Conservation (phyloP, 1,140 invertebrate genomes). For the Drosophila setifemur region DNA sequence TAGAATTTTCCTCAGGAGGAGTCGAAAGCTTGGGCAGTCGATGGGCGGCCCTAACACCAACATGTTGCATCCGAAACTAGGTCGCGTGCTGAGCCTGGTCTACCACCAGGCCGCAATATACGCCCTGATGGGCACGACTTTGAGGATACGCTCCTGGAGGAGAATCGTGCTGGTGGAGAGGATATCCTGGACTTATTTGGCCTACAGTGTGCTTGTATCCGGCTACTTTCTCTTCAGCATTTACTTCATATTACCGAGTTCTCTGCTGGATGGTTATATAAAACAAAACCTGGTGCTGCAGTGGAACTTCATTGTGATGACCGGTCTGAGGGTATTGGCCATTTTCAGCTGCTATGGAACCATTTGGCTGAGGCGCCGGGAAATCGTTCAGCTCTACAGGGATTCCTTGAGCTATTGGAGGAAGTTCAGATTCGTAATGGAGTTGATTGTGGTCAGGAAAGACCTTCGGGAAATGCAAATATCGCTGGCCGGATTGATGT, state of each 20-base stretch:
- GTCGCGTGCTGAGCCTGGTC: slow-evolving; percentile 11
- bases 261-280: slow-evolving; percentile 29
- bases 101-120: slow-evolving; percentile 41
- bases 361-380: slow-evolving; percentile 37
- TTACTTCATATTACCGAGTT: slow-evolving; percentile 12
- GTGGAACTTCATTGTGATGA: slow-evolving; percentile 9
- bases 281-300: slow-evolving; percentile 47
- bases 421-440: not conserved
- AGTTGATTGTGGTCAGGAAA: not conserved
- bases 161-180: not conserved
- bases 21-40: not conserved
- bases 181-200: slow-evolving; percentile 17
- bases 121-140: slow-evolving; percentile 39
- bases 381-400: slow-evolving; percentile 25
- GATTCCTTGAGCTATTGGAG: slow-evolving; percentile 24
- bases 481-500: slow-evolving; percentile 5
- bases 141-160: slow-evolving; percentile 1
- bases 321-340: not conserved
- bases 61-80: slow-evolving; percentile 51
- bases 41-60: not conserved
- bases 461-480: slow-evolving; percentile 9
- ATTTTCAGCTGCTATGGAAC: slow-evolving; percentile 22
- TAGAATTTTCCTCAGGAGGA: not conserved
- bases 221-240: slow-evolving; percentile 2
- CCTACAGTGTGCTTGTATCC: slow-evolving; percentile 26